Conservation (phyloP, 2,888 invertebrate species). For the Rotaria sp. region DNA sequence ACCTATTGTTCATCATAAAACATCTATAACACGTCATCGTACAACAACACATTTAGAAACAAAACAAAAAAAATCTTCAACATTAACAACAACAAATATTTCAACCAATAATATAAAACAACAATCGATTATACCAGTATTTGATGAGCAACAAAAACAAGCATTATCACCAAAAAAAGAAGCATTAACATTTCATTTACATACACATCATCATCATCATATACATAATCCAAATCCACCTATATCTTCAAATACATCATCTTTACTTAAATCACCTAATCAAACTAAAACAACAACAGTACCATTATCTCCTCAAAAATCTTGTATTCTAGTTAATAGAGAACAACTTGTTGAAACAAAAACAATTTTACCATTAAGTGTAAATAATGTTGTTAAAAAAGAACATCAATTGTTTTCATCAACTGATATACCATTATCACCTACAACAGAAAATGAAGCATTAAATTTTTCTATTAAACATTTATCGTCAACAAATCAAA, state of each 20-base stretch:
- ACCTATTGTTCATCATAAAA: slow-evolving; percentile 12
- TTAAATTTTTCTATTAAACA: slow-evolving; percentile 30
- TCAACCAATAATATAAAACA: background rate
- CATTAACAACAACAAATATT: background rate
- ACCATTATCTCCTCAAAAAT: slow-evolving; percentile 9
- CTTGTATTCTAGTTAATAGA: background rate
- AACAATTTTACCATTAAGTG: slow-evolving; percentile 21
- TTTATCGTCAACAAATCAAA: slow-evolving; percentile 8
- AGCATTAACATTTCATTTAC: slow-evolving; percentile 21
- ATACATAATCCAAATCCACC: slow-evolving; percentile 14
- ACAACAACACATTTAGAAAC: slow-evolving; percentile 24
- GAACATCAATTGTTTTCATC: background rate
- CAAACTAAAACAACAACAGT: slow-evolving; percentile 5
- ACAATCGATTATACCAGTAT: background rate
- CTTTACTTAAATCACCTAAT: slow-evolving; percentile 10
- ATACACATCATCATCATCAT: slow-evolving; percentile 29
- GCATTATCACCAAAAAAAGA: background rate
- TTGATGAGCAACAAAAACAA: background rate
- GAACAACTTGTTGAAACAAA: slow-evolving; percentile 28
- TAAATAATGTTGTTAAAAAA: slow-evolving; percentile 28
- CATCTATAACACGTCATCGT: slow-evolving; percentile 6
- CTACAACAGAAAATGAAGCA: background rate
- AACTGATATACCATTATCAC: background rate
- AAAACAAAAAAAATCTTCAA: background rate
- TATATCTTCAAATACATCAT: slow-evolving; percentile 1